Evolutionary conservation across 2,113 vertebrate species (phyloP), one percentile per base, ranked within the genome.

Genomic region (Xiphophorus maculatus): DNA sequence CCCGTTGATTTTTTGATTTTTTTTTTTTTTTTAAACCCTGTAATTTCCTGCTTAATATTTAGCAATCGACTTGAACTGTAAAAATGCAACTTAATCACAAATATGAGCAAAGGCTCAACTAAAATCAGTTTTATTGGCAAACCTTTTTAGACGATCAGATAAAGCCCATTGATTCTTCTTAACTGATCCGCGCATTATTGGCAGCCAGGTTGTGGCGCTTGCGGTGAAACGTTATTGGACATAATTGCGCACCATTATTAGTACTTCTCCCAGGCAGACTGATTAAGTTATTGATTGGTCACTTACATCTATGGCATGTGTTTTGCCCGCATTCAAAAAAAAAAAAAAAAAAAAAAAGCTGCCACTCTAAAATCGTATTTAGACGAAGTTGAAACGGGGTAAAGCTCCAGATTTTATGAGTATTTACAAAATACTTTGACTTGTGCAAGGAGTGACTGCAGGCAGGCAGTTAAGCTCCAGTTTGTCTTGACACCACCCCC

Each of bases 401-500:
- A 10, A 32, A 63, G 29, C 65, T 71, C 11, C 19, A 15, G n/a
- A 51, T 17, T 42, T 58, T 33, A 67, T 25, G 42, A 79, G 82
- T 80, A 44, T 82, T 87, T 74, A 71, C 77, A 74, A 69, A 9
- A 42, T 32, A 63, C 48, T 70, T n/a, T 19, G 71, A 74, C 28
- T 63, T 77, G 79, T 63, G 44, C n/a, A 29, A 32, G 76, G 79
- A 85, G 79, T 66, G 77, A 85, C 77, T 77, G 77, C 81, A 60
- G 71, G 81, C 30, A 63, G 22, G 76, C 82, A 86, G 88, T 91
- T 88, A 90, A 87, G 77, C 70, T 51, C 25, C 5, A 80, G 88
- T 89, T 90, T 92, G 83, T 90, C 85, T 86, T 91, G 72, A 90
- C 85, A 87, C 86, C 68, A 51, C 27, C 60, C 74, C 85, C 82